A percentile compares a stretch with the other conserved stretches of the same genome.
phyloP scores from a whole-genome alignment of 2,888 invertebrate genomes.

The Piscicola geometra region DNA sequence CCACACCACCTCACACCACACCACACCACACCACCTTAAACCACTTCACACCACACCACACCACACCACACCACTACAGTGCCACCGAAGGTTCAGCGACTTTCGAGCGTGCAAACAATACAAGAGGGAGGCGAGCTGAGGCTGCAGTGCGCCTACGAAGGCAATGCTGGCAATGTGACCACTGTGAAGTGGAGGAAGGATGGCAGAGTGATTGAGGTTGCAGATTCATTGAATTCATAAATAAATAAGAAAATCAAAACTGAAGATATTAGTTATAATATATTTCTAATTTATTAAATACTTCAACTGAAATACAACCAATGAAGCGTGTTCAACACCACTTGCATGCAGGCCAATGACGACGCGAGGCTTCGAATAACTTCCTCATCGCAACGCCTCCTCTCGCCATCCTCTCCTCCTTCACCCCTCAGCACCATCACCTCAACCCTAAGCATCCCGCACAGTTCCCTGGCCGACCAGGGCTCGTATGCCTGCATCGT shows the following conservation, averaged over 20 bases:
- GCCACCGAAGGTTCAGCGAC: constrained; percentile 27
- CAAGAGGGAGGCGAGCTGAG: constrained; percentile 8
- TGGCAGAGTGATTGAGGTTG: constrained; percentile 24
- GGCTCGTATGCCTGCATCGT: constrained; percentile 28
- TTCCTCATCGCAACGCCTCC: neutral
- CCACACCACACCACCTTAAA: neutral
- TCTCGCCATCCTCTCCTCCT: neutral
- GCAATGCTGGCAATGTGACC: neutral
- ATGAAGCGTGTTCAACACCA: no score
- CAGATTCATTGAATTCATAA: no score
- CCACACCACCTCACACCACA: neutral
- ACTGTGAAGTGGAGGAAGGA: constrained; percentile 21
- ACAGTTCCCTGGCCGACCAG: constrained; percentile 2
- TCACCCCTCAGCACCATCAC: neutral
- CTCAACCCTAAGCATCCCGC: neutral
- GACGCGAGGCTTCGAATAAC: neutral
- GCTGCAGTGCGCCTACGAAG: constrained; percentile 21
- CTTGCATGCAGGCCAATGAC: neutral
- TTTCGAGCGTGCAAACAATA: constrained; percentile 21
- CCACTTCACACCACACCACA: no score
- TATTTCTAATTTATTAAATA: no score
- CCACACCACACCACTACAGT: neutral
- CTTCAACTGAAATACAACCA: no score
- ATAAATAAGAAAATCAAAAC: no score
- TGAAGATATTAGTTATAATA: no score